Evolutionary conservation across 2,888 invertebrate species (phyloP).

Genomic region (Malachius bipustulatus): DNA sequence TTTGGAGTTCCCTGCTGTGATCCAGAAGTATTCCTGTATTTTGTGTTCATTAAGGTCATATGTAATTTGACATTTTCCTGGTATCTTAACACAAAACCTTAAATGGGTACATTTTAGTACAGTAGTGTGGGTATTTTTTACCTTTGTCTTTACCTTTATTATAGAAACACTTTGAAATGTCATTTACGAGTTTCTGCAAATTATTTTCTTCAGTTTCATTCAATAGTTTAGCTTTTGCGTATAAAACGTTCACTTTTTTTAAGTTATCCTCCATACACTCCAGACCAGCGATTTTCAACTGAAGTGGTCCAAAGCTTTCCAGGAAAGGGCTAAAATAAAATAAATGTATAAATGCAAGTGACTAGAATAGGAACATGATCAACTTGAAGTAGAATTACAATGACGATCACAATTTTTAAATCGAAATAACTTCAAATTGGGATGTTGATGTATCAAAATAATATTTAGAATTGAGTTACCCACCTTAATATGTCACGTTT

Average conservation of each 20-base stretch:
- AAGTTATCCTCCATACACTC: constrained; percentile 89
- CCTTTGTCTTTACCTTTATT: constrained; percentile 43
- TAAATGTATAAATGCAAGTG: too few species aligned
- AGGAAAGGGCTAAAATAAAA: constrained; percentile 27
- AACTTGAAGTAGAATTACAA: too few species aligned
- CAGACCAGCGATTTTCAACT: constrained; percentile 57
- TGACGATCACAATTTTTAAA: constrained; percentile 10
- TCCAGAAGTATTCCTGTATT: constrained; percentile 34
- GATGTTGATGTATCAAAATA: background rate
- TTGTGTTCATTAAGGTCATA: constrained; percentile 71
- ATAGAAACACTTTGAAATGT: constrained; percentile 47
- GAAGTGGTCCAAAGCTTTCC: constrained; percentile 27
- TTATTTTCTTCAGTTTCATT: constrained; percentile 37
- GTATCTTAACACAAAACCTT: constrained; percentile 43
- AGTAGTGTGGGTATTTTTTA: background rate
- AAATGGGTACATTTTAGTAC: constrained; percentile 15
- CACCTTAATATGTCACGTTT: constrained; percentile 52
- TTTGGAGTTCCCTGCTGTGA: constrained; percentile 17
- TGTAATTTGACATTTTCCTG: constrained; percentile 67
- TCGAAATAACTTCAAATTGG: constrained; percentile 6
- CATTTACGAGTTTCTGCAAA: constrained; percentile 54
- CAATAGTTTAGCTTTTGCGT: constrained; percentile 48
- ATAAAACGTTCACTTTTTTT: constrained; percentile 64
- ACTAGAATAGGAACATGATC: too few species aligned
- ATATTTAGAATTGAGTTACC: constrained; percentile 22